Percentiles rank a stretch among this genome's conserved stretches.
Evolutionary conservation across 2,113 vertebrate species (phyloP).

Genomic region (Alosa alosa): DNA sequence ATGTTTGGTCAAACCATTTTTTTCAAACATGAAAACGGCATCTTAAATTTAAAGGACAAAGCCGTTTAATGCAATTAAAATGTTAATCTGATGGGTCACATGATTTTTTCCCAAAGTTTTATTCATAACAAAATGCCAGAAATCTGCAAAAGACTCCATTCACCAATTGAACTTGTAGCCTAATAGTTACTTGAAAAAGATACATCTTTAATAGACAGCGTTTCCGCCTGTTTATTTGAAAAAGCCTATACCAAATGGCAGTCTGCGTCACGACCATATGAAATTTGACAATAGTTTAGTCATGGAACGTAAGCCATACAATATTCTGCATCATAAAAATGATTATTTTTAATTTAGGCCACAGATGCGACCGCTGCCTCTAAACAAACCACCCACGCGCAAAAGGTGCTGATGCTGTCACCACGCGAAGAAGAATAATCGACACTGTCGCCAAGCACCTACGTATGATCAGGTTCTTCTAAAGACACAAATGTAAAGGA

Average conservation of each 20-base stretch:
- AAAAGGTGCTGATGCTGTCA: neutral
- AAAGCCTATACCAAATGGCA: neutral
- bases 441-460: neutral
- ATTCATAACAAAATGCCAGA: neutral
- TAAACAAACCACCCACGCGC: conserved; percentile 1
- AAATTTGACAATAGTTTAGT: neutral
- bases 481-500: neutral
- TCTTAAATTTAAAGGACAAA: neutral
- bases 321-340: neutral
- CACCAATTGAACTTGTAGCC: neutral
- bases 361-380: neutral
- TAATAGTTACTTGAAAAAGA: neutral
- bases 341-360: neutral
- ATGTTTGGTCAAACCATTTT: neutral
- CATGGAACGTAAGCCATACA: neutral
- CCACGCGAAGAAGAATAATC: neutral
- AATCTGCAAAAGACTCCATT: neutral
- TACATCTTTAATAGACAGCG: neutral
- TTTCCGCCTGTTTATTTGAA: neutral
- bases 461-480: neutral
- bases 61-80: neutral
- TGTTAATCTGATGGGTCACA: neutral
- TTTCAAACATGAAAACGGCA: neutral
- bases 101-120: neutral
- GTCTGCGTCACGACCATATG: neutral